Evolutionary conservation across 2,888 invertebrate species (phyloP), one percentile per base, ranked within the genome.

Genomic region (Steromphala cineraria): DNA sequence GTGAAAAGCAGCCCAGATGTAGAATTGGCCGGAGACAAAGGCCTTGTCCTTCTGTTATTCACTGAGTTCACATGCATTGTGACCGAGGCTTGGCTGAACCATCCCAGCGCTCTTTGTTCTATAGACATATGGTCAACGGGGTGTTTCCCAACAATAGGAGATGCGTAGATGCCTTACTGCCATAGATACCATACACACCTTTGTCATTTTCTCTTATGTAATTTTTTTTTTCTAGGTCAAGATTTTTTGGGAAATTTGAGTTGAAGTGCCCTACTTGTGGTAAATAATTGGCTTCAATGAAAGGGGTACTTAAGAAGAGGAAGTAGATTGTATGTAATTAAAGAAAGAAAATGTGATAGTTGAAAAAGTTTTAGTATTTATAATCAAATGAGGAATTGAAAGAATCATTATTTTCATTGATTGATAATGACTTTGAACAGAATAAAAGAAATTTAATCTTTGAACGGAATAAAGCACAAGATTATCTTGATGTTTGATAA

Each of bases 201-300:
- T 19, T 40, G 36, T 55, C n/a, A n/a, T 55, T 53, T 52, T 31
- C 28, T 55, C 31, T 76, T 76, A 76, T 76, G 76, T 28, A 76
- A 76, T 76, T 76, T 75, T 28, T 67, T 52, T 76, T 55, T 76
- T 55, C 53, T 76, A 71, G 71, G 71, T 71, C 71, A 71, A 46
- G 40, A 7, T 71, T 71, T 40, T 71, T 71, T 36, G 36, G 17
- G 36, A 71, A 40, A 62, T 28, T 28, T 62, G 24, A 62, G 24
- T 24, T 62, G 21, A 62, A 24, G 13, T 24, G 46, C 7, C 28
- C 19, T 28, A 28, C 62, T 15, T 24, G 56, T n/a, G 28, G 62
- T 4, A 62, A 24, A 62, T 62, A 28, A 28, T 62, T 21, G 62
- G 62, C 24, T 28, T 28, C n/a, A n/a, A 7, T 28, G 62, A 15